Base-by-base conservation (phyloP, 2,113 vertebrate species). In the Malurus melanocephalus region DNA sequence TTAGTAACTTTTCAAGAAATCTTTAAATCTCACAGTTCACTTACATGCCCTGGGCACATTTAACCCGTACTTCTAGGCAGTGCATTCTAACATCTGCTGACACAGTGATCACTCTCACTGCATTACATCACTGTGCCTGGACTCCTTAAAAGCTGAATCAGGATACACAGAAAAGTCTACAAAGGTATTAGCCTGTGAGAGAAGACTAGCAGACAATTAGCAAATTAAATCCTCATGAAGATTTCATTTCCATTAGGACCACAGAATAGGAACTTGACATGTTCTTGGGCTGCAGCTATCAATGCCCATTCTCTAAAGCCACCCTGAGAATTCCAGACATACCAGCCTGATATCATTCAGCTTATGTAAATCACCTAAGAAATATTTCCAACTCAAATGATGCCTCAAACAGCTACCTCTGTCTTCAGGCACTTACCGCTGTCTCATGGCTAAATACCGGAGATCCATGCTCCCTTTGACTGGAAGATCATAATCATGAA, bases 381-480 rank as follows among this genome's bases (percentile, higher is more conserved):
- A 89, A 28, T 40, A 72, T 49, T 78, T 76, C 35, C 16, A 87
- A 59, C 48, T 55, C 43, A 43, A 80, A 67, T 11, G 26, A 73
- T 55, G 38, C 55, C 60, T 69, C 23, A 71, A 74, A 49, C 8
- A 35, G 32, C n/a, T 49, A 48, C 71, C 38, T 52, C 59, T 73
- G 33, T 46, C 40, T 52, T 85, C 35, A 89, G 82, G 79, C 38
- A 94, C 96, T 74, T 83, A 98, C 99, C 98, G 97, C 68, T 98
- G 98, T 74, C 98, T 97, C 85, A 98, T 73, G 40, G 98, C 99
- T 18, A 99, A 96, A 92, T 98, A 98, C 4, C 99, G 98, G 74
- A 99, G 97, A 92, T 99, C 99, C 62, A 99, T 89, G 0, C 95
- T 98, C 12, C 98, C 98, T n/a, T 95, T 95, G 48, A 99, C 97